Base-by-base conservation (phyloP, 2,888 invertebrate genomes). In the Galerucella pusilla region DNA sequence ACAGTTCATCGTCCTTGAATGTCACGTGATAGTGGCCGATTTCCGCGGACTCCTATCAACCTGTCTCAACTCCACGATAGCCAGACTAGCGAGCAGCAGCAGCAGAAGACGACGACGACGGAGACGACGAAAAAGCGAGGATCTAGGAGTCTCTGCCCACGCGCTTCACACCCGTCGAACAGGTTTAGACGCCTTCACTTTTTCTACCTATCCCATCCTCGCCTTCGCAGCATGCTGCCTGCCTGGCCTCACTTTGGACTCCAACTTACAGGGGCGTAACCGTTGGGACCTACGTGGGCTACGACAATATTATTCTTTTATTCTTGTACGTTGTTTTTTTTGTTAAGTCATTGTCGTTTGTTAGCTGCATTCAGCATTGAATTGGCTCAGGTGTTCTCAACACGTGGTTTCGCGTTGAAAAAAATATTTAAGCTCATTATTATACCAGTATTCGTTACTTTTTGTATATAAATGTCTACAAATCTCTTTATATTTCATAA, bases 171-270 rank as follows among this genome's bases (percentile, higher is more conserved):
- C 88, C 86, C 84, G 88, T 88, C 85, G 87, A 87, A 88, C 88
- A 87, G 88, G 88, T 88, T 88, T 88, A 84, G 85, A 88, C 88
- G 87, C 87, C 88, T 88, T 87, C 87, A 86, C 87, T 87, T 87
- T 87, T 87, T 88, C 86, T 75, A 75, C 75, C 75, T 77, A 77
- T 78, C 76, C 76, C 66, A 72, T 57, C 72, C 66, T 72, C 76
- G 75, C 77, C 77, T 75, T 75, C 77, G 70, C 73, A 75, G 73
- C 75, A 67, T 68, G 72, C 73, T 76, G 70, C 75, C 75, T 77
- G 77, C 78, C 77, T 78, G 75, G 76, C 78, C 77, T 75, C 75
- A 75, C 78, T 75, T 74, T 69, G 73, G 60, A 63, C 73, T 71
- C 74, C 52, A 59, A 67, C 72, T 46, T 35, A 65, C 77, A 77